Evolutionary conservation across 2,797 vertebrate genomes (phyloP).

Genomic region (Tolypeutes matacus): DNA sequence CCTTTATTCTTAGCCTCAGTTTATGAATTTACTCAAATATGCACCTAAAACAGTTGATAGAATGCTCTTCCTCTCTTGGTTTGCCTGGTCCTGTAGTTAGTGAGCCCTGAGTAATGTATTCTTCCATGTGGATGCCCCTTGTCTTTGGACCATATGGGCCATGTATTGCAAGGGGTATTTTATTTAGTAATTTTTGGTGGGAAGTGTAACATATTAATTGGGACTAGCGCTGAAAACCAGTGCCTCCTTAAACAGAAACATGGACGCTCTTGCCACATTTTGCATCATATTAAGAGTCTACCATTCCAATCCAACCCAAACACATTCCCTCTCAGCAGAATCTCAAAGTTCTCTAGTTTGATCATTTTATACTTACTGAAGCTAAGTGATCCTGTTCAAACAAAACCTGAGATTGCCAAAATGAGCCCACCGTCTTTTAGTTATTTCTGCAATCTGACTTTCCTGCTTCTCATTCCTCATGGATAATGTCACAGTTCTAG

Average conservation of each 20-base stretch:
- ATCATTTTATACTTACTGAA: background rate
- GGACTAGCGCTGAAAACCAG: background rate
- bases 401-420: background rate
- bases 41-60: background rate
- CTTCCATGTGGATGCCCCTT: background rate
- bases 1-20: background rate
- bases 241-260: background rate
- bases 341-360: background rate
- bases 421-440: background rate
- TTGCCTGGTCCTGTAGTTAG: background rate
- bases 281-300: background rate
- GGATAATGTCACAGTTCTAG: background rate
- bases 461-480: background rate
- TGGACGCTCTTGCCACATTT: background rate
- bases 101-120: background rate
- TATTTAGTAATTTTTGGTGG: conserved; percentile 11
- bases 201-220: background rate
- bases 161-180: background rate
- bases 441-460: background rate
- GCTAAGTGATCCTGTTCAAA: background rate
- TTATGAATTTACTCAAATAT: background rate
- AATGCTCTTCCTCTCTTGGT: conserved; percentile 1
- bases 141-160: background rate
- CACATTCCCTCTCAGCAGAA: conserved; percentile 5
- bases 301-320: background rate